Evolutionary conservation across 2,888 invertebrate species (phyloP).

Genomic region (Limulus polyphemus): DNA sequence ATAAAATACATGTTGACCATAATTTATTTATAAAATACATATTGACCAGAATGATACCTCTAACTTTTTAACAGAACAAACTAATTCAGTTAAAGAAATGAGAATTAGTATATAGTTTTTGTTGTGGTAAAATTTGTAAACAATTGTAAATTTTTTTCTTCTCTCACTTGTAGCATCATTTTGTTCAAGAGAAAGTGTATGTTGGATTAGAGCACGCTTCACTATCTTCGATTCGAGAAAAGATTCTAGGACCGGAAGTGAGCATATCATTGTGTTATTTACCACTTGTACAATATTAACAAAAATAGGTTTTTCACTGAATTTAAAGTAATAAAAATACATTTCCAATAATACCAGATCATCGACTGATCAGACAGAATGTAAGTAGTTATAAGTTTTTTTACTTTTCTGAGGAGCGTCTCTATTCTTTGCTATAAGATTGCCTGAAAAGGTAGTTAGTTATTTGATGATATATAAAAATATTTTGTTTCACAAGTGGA

Average conservation of each 20-base stretch:
- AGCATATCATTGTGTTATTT: conserved; percentile 23
- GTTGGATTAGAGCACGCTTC: conserved; percentile 63
- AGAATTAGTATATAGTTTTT: too few species aligned
- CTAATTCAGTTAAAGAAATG: too few species aligned
- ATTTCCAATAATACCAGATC: not conserved
- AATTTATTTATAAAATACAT: too few species aligned
- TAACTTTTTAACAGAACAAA: too few species aligned
- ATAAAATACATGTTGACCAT: too few species aligned
- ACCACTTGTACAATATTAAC: not conserved
- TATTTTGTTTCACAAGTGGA: not conserved
- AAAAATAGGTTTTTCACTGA: conserved; percentile 3
- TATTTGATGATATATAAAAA: not conserved
- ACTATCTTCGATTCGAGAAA: conserved; percentile 58
- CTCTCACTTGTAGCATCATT: conserved; percentile 28
- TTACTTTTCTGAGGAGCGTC: too few species aligned
- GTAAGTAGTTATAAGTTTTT: too few species aligned
- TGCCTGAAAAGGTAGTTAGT: not conserved
- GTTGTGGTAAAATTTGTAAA: too few species aligned
- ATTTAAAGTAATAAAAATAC: not conserved
- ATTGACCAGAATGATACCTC: too few species aligned
- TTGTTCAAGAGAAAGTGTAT: conserved; percentile 55
- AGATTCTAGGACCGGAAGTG: conserved; percentile 50
- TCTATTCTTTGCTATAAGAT: not conserved
- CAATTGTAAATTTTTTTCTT: too few species aligned
- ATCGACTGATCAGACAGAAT: too few species aligned